phyloP scores from a whole-genome alignment of 2,797 vertebrate genomes.

The Xiphophorus birchmanni region DNA sequence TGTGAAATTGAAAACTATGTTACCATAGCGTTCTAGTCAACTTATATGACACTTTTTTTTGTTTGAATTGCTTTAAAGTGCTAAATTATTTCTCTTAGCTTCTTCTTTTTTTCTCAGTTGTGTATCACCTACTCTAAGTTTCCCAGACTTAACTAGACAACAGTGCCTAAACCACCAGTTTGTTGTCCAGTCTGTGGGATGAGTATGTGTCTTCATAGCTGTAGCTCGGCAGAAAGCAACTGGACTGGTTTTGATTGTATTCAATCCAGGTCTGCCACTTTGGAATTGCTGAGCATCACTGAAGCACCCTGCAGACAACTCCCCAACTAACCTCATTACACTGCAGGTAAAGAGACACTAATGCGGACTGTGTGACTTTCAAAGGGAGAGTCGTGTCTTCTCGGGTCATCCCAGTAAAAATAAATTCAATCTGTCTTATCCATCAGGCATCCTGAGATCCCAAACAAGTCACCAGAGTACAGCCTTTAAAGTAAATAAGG shows the following conservation, averaged over 20 bases:
- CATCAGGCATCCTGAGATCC: slow-evolving; percentile 50
- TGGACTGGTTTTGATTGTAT: slow-evolving; percentile 26
- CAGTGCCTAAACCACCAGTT: background rate
- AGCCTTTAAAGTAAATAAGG: slow-evolving; percentile 76
- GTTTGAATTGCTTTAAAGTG: background rate
- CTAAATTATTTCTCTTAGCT: background rate
- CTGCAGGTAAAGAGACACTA: slow-evolving; percentile 65
- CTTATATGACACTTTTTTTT: background rate
- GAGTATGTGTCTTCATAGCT: background rate
- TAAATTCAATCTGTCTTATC: slow-evolving; percentile 58
- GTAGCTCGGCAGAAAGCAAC: background rate
- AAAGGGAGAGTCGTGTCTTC: slow-evolving; percentile 46
- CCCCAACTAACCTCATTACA: slow-evolving; percentile 59
- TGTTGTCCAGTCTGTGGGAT: background rate
- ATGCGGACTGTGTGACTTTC: slow-evolving; percentile 57
- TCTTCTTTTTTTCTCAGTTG: background rate
- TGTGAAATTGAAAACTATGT: background rate
- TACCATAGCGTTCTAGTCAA: background rate
- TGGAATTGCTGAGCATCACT: slow-evolving; percentile 41
- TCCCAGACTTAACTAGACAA: background rate
- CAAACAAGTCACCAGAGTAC: slow-evolving; percentile 65
- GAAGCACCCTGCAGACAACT: slow-evolving; percentile 51
- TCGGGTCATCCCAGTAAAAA: slow-evolving; percentile 52
- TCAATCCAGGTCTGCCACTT: slow-evolving; percentile 33
- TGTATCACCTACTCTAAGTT: background rate